Base-by-base conservation (phyloP, 2,888 invertebrate species). In the Heliconius cydno region DNA sequence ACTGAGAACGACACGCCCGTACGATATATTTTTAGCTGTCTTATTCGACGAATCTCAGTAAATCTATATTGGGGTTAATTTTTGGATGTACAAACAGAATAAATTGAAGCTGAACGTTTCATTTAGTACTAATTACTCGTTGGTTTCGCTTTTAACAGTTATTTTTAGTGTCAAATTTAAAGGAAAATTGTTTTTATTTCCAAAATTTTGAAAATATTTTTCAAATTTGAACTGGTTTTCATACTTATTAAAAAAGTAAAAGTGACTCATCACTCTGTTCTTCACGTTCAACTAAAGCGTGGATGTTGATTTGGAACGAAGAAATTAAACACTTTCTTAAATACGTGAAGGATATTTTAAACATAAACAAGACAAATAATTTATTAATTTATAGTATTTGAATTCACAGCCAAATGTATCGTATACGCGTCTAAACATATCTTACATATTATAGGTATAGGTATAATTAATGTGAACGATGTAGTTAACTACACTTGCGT, bases 31-130 rank as follows among this genome's bases (percentile, higher is more conserved):
- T 78, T 78, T 78, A 76, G 60, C 30, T 34, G 63, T 9, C 71
- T 70, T 72, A 75, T 78, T 80, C 80, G 63, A 74, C 74, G 78
- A 74, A 75, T 28, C 38, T 38, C 57, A 19, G 77, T 79, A 77
- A 79, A 38, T 66, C 28, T 66, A 72, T 79, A 79, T 66, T 25
- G 38, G 15, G 63, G 19, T 30, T 77, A 71, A 38, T 70, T 57
- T 60, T 77, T 70, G 38, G 6, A 71, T 28, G 70, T n/a, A 13
- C 71, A 60, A 38, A 19, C 25, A 19, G 57, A 34, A 77, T 76
- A 46, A 52, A 70, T 70, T 70, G 41, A 70, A 46, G 70, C 6
- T 41, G 70, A 41, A 70, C 25, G 41, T 46, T 70, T 70, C 70
- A 70, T 70, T 70, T 70, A 70, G 70, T 70, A 70, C 9, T 70